These are phyloP conservation scores for Actinia tenebrosa DNA, from an alignment of 64 coral and sea anemone genomes.

Conservation along the genomic window DNA sequence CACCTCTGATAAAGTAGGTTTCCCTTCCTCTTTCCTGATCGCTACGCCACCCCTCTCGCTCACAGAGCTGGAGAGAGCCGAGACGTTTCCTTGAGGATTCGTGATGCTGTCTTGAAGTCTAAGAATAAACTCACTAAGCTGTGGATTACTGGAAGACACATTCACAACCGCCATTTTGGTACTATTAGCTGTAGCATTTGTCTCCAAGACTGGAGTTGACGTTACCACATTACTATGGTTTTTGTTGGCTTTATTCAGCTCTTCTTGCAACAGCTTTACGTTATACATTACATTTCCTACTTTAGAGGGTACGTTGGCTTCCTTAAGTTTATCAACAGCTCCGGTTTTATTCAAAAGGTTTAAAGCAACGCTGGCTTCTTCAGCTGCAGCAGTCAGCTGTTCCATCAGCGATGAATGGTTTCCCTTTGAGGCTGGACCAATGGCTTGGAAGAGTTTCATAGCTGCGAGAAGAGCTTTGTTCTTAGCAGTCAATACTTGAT, in stretches of 20 bases:
- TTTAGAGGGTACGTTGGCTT: not conserved
- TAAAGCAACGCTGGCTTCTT: slow-evolving; percentile 14
- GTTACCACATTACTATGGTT: not conserved
- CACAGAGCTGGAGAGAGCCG: not conserved
- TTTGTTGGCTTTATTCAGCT: not conserved
- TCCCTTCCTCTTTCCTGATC: not conserved
- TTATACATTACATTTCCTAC: not conserved
- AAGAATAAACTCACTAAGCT: slow-evolving; percentile 1
- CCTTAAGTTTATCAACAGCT: not conserved
- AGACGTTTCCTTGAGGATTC: not conserved
- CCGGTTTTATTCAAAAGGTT: slow-evolving; percentile 18
- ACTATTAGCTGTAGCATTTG: not conserved
- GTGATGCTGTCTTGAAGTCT: not conserved
- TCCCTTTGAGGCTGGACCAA: not conserved
- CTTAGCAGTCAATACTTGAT: not conserved
- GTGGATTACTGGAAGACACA: not conserved
- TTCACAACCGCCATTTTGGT: not conserved
- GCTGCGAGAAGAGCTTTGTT: not conserved
- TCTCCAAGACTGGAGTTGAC: not conserved
- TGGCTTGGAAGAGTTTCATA: not conserved
- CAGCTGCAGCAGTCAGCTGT: not conserved
- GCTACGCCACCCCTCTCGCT: not conserved
- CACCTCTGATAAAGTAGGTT: slow-evolving; percentile 10
- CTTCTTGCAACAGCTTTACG: slow-evolving; percentile 2
- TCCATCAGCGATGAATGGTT: slow-evolving; percentile 2